These are phyloP conservation scores for Cosmopolites sordidus DNA, from an alignment of 2,888 invertebrate genomes.

Conservation along the genomic window DNA sequence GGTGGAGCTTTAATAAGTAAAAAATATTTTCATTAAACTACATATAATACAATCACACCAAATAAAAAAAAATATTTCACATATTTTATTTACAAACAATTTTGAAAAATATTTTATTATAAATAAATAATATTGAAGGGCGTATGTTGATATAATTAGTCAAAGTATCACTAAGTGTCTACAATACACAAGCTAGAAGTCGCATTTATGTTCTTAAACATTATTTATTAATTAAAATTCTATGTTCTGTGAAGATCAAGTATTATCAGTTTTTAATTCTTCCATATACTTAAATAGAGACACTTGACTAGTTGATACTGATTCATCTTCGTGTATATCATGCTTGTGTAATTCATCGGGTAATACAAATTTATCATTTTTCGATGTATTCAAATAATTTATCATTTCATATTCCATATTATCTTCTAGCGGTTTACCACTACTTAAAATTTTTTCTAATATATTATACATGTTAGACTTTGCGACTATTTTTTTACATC, in stretches of 20 bases:
- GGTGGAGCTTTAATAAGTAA: no score
- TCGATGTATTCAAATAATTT: conserved; percentile 22
- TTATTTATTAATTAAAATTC: conserved; percentile 7
- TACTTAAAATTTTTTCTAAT: conserved; percentile 38
- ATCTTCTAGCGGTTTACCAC: conserved; percentile 29
- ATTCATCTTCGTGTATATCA: conserved; percentile 6
- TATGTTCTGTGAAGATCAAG: conserved; percentile 2
- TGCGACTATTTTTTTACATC: conserved; percentile 15
- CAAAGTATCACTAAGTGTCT: neutral
- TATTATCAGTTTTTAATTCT: conserved; percentile 33
- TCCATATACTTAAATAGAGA: conserved; percentile 42
- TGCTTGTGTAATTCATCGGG: neutral
- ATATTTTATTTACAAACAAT: neutral
- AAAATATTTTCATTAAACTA: no score
- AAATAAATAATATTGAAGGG: neutral
- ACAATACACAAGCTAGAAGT: conserved; percentile 1
- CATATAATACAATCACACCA: no score
- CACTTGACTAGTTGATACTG: conserved; percentile 33
- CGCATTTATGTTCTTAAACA: conserved; percentile 22
- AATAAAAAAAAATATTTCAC: no score
- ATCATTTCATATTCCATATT: conserved; percentile 31
- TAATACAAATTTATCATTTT: neutral
- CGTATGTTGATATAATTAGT: neutral
- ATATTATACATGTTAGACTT: conserved; percentile 35
- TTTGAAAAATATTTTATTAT: neutral